These are phyloP conservation scores for Drosophila sp. DNA, from an alignment of 1,140 invertebrate genomes.

Conservation along the genomic window DNA sequence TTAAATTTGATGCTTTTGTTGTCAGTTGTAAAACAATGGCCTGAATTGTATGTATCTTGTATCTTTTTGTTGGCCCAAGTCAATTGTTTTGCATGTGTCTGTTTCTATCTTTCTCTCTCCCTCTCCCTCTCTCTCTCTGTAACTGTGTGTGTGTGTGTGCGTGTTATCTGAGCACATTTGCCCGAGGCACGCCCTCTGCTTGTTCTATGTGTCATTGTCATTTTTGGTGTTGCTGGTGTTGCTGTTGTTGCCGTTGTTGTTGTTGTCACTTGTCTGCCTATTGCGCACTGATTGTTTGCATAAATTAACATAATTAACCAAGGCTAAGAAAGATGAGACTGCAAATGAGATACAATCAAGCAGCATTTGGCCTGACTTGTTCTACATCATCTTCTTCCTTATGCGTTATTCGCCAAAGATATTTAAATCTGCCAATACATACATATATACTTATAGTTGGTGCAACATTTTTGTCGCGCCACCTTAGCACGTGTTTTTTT, in stretches of 20 bases:
- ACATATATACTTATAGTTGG: background rate
- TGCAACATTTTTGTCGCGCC: background rate
- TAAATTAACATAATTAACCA: slow-evolving; percentile 80
- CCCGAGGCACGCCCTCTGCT: slow-evolving; percentile 56
- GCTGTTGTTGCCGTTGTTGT: slow-evolving; percentile 15
- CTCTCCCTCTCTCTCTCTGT: slow-evolving; percentile 16
- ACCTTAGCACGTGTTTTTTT: slow-evolving; percentile 10
- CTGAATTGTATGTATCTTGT: slow-evolving; percentile 72
- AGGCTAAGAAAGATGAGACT: slow-evolving; percentile 34
- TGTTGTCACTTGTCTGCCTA: slow-evolving; percentile 74
- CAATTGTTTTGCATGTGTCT: slow-evolving; percentile 72
- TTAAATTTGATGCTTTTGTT: slow-evolving; percentile 78
- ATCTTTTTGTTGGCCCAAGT: slow-evolving; percentile 68
- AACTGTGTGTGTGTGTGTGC: slow-evolving; percentile 27
- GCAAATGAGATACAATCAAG: background rate
- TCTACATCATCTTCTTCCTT: background rate
- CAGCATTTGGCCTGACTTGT: slow-evolving; percentile 12
- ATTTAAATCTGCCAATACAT: background rate
- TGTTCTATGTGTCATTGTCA: slow-evolving; percentile 25
- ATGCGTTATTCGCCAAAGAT: background rate
- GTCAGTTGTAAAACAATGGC: slow-evolving; percentile 75
- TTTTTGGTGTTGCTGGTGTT: slow-evolving; percentile 16
- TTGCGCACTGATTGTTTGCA: slow-evolving; percentile 75
- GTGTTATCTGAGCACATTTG: slow-evolving; percentile 64
- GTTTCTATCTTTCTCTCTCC: slow-evolving; percentile 18